Base-by-base conservation (phyloP, 2,888 invertebrate genomes). In the Zhengitettix transpicula region DNA sequence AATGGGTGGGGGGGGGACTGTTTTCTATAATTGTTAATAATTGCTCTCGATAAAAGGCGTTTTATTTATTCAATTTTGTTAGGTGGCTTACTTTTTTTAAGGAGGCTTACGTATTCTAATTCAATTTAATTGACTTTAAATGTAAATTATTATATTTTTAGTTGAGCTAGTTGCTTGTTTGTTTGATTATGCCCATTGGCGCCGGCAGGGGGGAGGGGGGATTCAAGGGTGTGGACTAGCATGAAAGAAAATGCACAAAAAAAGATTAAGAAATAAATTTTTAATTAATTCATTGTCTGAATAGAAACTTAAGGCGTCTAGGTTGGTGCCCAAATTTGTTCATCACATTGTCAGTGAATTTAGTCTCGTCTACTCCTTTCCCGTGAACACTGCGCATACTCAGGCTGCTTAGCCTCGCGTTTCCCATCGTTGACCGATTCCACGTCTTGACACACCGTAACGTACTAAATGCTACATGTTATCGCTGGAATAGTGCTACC, bases 331-430 rank as follows among this genome's bases (percentile, higher is more conserved):
- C 16, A 52, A 14, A 16, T 52, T 52, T 9, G 10, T 52, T 5
- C 16, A 52, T 15, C n/a, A 15, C 10, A 1, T 55, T 7, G 10
- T 40, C 55, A 0, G 10, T 28, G 10, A 55, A 28, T 28, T 55
- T 1, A 16, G 55, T 11, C 17, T 60, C 62, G 40, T 62, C 28
- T 42, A 60, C 28, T 16, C 17, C 53, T 62, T 54, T 15, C 40
- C 57, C 52, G 42, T 55, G 57, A 57, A 57, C 57, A 60, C 54
- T 60, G 52, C 61, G 57, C 62, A 61, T 61, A 51, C 58, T 61
- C 54, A 54, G 9, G 15, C 60, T 57, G 15, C 17, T 60, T 55
- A 60, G 47, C 42, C 60, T 62, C 57, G 52, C 62, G 60, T 60
- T 52, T 61, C 60, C 47, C 58, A 60, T 62, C 42, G 56, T 60